Base-by-base conservation (phyloP, 2,888 invertebrate species). In the Cosmia pyralina region DNA sequence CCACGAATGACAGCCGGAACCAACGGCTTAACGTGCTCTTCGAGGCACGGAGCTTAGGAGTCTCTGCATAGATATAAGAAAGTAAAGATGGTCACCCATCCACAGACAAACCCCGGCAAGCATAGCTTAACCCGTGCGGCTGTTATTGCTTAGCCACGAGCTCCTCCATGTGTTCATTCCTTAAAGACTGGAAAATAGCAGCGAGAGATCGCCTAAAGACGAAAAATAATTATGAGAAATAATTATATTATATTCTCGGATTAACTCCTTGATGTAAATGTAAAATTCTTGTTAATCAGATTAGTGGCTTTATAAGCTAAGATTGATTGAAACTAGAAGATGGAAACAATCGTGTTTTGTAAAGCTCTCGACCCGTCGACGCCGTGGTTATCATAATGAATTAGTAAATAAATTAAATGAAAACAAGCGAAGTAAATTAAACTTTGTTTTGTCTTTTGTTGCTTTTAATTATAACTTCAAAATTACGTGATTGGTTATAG, bases 341-440 rank as follows among this genome's bases (percentile, higher is more conserved):
- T 79, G 64, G 75, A 58, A 79, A 68, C 67, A 66, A 69, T 72
- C n/a, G 46, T 72, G 73, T 80, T 76, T 72, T 66, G 65, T 64
- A 75, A 81, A 69, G 48, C 67, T 68, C 17, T 52, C 60, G n/a
- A 75, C 69, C 59, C 59, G 28, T 57, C 48, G 59, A 41, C 55
- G 52, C 52, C 67, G 74, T 72, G 81, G 74, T 69, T 77, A 82
- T 77, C 38, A 72, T 75, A 77, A 83, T 81, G 65, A 81, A 83
- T 81, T 53, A 72, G 22, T 72, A 72, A 67, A 57, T 28, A 72
- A 79, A 82, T 79, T 77, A 69, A 83, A 82, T 58, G 75, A 81
- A 81, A 81, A 78, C 72, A 80, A 77, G 59, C 44, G 53, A 63
- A 63, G 67, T 41, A 66, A 77, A 77, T 75, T 60, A 55, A 72